Evolutionary conservation across 2,888 invertebrate species (phyloP).

Genomic region (Diarsia dahlii): DNA sequence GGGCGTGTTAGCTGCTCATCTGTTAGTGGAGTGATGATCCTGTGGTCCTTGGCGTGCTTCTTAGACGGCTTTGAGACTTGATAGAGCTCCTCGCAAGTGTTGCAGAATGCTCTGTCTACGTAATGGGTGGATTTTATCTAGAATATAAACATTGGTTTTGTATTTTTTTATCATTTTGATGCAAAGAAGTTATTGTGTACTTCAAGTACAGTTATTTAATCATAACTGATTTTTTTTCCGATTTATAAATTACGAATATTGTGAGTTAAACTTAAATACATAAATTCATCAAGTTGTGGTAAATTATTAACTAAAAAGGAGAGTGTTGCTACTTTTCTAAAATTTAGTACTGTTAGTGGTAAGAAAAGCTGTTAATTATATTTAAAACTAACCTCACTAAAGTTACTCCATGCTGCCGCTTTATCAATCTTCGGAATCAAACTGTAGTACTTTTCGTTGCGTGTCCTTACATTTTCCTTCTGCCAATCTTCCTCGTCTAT

Average conservation of each 20-base stretch:
- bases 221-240: too few relatives aligned
- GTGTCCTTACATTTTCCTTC: conserved; percentile 85
- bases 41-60: conserved; percentile 91
- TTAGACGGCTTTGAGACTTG: conserved; percentile 74
- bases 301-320: too few relatives aligned
- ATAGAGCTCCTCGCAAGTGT: conserved; percentile 91
- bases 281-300: background rate
- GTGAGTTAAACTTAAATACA: too few relatives aligned
- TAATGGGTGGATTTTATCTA: conserved; percentile 85
- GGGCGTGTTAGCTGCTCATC: conserved; percentile 92
- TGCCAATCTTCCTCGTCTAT: conserved; percentile 90
- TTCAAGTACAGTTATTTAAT: too few relatives aligned
- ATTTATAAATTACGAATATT: too few relatives aligned
- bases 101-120: conserved; percentile 91
- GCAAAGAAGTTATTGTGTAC: too few relatives aligned
- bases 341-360: background rate
- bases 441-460: conserved; percentile 85
- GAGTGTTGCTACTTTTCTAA: background rate
- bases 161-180: too few relatives aligned
- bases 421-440: conserved; percentile 89
- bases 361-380: background rate
- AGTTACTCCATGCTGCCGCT: conserved; percentile 86
- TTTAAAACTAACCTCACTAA: conserved; percentile 85
- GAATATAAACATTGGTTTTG: background rate
- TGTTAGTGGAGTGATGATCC: conserved; percentile 87